These are phyloP conservation scores for Plebejus melissa DNA, from an alignment of 2,888 invertebrate genomes.

Conservation along the genomic window DNA sequence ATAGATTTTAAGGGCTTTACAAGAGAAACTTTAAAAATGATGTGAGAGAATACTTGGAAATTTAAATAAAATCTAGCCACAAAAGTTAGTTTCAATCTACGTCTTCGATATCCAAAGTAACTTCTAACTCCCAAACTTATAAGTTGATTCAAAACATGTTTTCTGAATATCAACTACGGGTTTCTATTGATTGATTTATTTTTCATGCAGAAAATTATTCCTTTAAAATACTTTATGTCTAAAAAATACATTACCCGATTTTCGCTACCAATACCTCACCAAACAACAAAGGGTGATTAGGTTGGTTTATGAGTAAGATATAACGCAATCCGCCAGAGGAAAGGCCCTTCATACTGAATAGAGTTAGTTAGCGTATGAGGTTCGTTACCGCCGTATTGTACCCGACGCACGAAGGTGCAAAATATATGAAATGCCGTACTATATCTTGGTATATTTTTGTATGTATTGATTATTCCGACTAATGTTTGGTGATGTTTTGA, in stretches of 20 bases:
- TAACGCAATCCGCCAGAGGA: conserved; percentile 20
- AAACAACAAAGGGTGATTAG: conserved; percentile 2
- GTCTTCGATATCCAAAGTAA: conserved; percentile 8
- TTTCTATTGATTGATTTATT: neutral
- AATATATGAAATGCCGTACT: neutral
- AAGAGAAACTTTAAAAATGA: too few relatives aligned
- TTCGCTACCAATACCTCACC: neutral
- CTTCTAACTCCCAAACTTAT: neutral
- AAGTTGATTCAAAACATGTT: neutral
- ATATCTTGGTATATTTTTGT: neutral
- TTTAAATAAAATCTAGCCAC: too few relatives aligned
- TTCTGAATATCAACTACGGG: neutral
- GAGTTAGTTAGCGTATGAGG: conserved; percentile 38
- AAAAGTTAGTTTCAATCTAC: neutral
- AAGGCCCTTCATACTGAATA: conserved; percentile 34
- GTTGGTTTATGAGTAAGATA: conserved; percentile 6
- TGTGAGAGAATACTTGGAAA: too few relatives aligned
- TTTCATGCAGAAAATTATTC: neutral
- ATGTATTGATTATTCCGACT: too few relatives aligned
- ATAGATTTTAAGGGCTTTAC: too few relatives aligned
- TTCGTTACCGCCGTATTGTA: conserved; percentile 39
- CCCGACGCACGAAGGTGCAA: conserved; percentile 11
- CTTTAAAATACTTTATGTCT: neutral
- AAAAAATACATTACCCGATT: too few relatives aligned
- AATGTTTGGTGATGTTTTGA: too few relatives aligned